These are phyloP conservation scores for Steinernema hermaphroditum DNA, from an alignment of 2,888 invertebrate species.

Conservation along the genomic window DNA sequence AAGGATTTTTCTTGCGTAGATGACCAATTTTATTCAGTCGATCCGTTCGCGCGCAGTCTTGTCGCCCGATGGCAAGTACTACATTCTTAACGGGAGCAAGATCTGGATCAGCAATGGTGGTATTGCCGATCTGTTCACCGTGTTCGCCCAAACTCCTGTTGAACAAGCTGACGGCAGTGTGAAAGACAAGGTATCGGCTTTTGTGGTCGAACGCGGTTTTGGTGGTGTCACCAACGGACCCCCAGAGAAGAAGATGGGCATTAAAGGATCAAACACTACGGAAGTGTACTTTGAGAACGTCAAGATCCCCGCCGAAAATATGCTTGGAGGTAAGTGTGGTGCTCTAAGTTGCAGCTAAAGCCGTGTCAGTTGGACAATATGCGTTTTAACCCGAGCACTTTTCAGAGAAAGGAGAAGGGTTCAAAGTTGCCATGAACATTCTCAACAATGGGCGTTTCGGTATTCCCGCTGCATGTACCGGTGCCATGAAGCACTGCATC, in stretches of 20 bases:
- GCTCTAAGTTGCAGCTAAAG: too few species aligned
- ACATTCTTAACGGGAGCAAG: slow-evolving; percentile 90
- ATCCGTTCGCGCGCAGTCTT: slow-evolving; percentile 79
- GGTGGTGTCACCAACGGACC: slow-evolving; percentile 88
- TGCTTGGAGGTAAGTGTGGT: slow-evolving; percentile 75
- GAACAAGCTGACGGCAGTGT: slow-evolving; percentile 66
- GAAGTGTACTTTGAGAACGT: slow-evolving; percentile 90
- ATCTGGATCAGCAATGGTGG: slow-evolving; percentile 98
- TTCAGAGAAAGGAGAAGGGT: slow-evolving; percentile 81
- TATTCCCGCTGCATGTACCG: slow-evolving; percentile 75
- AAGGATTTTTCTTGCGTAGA: slow-evolving; percentile 27
- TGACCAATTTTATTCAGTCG: slow-evolving; percentile 69
- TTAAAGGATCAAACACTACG: slow-evolving; percentile 90
- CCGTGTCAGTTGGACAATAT: background rate
- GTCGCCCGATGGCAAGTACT: slow-evolving; percentile 87
- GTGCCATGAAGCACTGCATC: slow-evolving; percentile 86
- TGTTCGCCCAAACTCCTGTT: slow-evolving; percentile 79
- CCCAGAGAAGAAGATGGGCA: slow-evolving; percentile 98
- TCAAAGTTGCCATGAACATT: slow-evolving; percentile 94
- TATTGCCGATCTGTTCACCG: slow-evolving; percentile 90
- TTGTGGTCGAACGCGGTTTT: slow-evolving; percentile 90
- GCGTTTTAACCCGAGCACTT: background rate
- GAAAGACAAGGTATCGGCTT: slow-evolving; percentile 77
- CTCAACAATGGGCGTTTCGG: slow-evolving; percentile 85
- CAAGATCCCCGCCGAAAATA: slow-evolving; percentile 83